Conservation (phyloP, 2,797 vertebrate genomes). For the Cyprinodon diabolis region DNA sequence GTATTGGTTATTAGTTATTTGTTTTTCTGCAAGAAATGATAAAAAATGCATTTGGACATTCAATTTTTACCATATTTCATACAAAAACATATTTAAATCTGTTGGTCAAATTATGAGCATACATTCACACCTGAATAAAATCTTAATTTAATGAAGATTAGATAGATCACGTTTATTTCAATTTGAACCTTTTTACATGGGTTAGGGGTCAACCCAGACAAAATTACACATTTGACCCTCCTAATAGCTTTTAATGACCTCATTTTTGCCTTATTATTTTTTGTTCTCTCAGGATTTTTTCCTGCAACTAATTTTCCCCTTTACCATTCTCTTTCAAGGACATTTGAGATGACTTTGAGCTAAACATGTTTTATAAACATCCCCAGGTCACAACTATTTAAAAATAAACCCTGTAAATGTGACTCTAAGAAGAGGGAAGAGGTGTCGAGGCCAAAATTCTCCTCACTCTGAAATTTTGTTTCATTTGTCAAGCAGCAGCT, state of each 20-base stretch:
- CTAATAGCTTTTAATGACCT: slow-evolving; percentile 17
- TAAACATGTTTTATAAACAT: slow-evolving; percentile 59
- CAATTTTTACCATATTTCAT: too few species aligned
- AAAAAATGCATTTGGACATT: too few species aligned
- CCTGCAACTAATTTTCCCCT: slow-evolving; percentile 46
- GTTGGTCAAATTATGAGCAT: too few species aligned
- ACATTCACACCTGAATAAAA: too few species aligned
- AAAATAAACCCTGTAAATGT: slow-evolving; percentile 62
- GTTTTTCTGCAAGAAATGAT: too few species aligned
- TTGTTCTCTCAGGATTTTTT: slow-evolving; percentile 19
- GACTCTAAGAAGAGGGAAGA: slow-evolving; percentile 25
- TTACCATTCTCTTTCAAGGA: slow-evolving; percentile 26
- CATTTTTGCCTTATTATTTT: background rate
- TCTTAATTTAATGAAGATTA: background rate
- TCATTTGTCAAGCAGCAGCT: slow-evolving; percentile 30
- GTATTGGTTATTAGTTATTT: too few species aligned
- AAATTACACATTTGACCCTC: background rate
- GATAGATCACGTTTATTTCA: background rate
- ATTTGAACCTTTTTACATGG: background rate
- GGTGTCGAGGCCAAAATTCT: slow-evolving; percentile 21
- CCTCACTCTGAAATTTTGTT: slow-evolving; percentile 38
- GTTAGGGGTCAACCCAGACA: background rate
- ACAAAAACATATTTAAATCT: too few species aligned
- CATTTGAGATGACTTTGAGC: slow-evolving; percentile 51
- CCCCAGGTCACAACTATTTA: slow-evolving; percentile 57